Base-by-base conservation (phyloP, 2,797 vertebrate genomes). In the Pseudomugil gertrudae region DNA sequence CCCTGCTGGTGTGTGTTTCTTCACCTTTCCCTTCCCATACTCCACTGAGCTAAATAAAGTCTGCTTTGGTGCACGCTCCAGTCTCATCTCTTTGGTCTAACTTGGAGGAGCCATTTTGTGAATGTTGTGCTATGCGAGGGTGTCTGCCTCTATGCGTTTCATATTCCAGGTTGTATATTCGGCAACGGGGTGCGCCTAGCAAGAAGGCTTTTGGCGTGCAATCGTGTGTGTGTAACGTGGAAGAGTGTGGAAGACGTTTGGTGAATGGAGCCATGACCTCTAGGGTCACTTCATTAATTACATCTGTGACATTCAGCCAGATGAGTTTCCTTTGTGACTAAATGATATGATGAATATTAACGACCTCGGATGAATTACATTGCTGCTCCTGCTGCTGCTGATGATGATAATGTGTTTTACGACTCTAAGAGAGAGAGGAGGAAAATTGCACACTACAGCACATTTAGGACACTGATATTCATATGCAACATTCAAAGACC, bases 311-410 rank as follows among this genome's bases (percentile, higher is more conserved):
- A 94, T 94, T 94, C 93, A 94, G 92, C 91, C 92, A 94, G 93
- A 94, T 94, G 93, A 94, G 92, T 94, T 95, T 94, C 93, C 92
- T 94, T 94, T 93, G 92, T 93, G 92, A 93, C 93, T 92, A 92
- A 93, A 94, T 93, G 93, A 93, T 94, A 95, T 94, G 93, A 94
- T 93, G 94, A 94, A 94, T 94, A 94, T 93, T 93, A 94, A 94
- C 92, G 83, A 92, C 90, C 90, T 89, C 65, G 66, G 91, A 92
- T 93, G 92, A 93, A 94, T 94, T 92, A 92, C 88, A 87, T 81
- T 87, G 86, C 90, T 87, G 83, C 89, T 90, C 83, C 89, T 90
- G 89, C 87, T 89, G 86, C 87, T 85, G 84, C 71, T 90, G 91
- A 85, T 91, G 90, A 92, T 92, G 91, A 92, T 93, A 92, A 93